Conservation (phyloP, 2,797 vertebrate genomes). For the Adrianichthys oophorus region DNA sequence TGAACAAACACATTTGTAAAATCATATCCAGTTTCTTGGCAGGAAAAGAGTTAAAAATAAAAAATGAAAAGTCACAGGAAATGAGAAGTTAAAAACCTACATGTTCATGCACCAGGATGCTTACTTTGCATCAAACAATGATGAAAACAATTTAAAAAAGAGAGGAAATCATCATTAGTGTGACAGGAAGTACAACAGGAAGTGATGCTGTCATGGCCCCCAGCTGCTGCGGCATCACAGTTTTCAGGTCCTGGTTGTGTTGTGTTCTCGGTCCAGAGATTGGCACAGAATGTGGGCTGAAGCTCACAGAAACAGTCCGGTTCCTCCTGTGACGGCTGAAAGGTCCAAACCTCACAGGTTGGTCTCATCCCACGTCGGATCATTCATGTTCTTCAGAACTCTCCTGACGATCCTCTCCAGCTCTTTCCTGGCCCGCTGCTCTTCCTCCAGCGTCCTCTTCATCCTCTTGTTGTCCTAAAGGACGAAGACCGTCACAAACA, state of each 20-base stretch:
- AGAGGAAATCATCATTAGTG: neutral
- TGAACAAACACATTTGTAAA: no score
- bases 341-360: slow-evolving; percentile 82
- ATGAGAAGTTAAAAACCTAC: neutral
- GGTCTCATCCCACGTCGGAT: slow-evolving; percentile 96
- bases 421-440: slow-evolving; percentile 92
- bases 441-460: slow-evolving; percentile 92
- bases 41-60: neutral
- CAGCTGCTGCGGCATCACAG: slow-evolving; percentile 53
- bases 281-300: slow-evolving; percentile 14
- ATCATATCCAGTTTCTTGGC: neutral
- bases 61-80: neutral
- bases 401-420: slow-evolving; percentile 90
- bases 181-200: slow-evolving; percentile 5
- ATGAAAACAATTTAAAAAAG: neutral
- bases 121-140: no score
- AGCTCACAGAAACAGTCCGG: slow-evolving; percentile 4
- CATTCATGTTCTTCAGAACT: slow-evolving; percentile 92
- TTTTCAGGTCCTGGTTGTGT: slow-evolving; percentile 36
- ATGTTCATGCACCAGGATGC: slow-evolving; percentile 3
- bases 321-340: slow-evolving; percentile 13
- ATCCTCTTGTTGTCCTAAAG: slow-evolving; percentile 94
- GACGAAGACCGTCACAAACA: neutral
- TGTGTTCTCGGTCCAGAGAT: slow-evolving; percentile 42
- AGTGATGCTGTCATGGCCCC: slow-evolving; percentile 32